phyloP scores from a whole-genome alignment of 2,797 vertebrate genomes.

The Anguilla pacifica region DNA sequence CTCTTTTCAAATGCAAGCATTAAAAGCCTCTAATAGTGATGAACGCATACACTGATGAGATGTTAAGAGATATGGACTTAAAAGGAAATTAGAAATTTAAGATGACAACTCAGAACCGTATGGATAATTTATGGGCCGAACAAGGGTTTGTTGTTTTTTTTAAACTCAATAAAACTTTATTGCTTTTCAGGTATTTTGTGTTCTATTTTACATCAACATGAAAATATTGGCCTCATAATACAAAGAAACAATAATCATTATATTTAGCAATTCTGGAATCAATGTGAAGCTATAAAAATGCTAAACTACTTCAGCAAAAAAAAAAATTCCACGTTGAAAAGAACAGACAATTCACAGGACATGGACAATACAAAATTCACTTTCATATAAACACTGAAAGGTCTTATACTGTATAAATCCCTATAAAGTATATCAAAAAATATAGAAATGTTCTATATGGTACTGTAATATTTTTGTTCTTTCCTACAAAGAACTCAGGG shows the following conservation, averaged over 20 bases:
- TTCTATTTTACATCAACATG: conserved; percentile 87
- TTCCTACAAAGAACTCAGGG: conserved; percentile 84
- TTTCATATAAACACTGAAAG: conserved; percentile 86
- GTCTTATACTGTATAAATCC: conserved; percentile 81
- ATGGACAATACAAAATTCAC: conserved; percentile 77
- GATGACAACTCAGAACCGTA: conserved; percentile 64
- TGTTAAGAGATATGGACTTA: conserved; percentile 93
- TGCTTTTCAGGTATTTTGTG: conserved; percentile 84
- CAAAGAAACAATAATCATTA: conserved; percentile 81
- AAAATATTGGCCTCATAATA: conserved; percentile 83
- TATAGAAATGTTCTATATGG: conserved; percentile 80
- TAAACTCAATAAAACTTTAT: conserved; percentile 98
- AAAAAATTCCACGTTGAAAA: conserved; percentile 71
- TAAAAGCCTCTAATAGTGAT: conserved; percentile 84
- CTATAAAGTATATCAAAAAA: conserved; percentile 83
- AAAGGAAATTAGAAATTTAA: conserved; percentile 71
- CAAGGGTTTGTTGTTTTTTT: conserved; percentile 71
- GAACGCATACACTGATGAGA: conserved; percentile 91
- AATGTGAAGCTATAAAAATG: conserved; percentile 65
- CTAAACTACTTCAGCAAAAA: conserved; percentile 69
- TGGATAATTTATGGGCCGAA: conserved; percentile 77
- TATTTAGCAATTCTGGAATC: conserved; percentile 75
- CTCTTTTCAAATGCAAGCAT: conserved; percentile 84
- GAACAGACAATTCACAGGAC: conserved; percentile 83
- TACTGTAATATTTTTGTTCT: conserved; percentile 71